A percentile compares a stretch with the other conserved stretches of the same genome.
Evolutionary conservation across 2,888 invertebrate genomes (phyloP).

Genomic region (Drosophila nr. perissopoda): DNA sequence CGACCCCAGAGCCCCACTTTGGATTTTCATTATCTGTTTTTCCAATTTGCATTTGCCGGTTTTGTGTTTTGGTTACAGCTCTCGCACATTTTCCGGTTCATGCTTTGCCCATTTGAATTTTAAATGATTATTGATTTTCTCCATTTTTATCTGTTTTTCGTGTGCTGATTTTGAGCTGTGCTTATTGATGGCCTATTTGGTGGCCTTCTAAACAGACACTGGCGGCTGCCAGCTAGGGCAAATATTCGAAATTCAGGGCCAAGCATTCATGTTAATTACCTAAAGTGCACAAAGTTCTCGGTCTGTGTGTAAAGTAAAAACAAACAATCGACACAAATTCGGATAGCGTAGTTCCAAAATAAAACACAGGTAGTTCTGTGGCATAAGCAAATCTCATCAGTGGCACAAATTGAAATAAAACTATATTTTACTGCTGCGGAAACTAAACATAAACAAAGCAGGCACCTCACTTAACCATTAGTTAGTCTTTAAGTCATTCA

Average conservation of each 20-base stretch:
- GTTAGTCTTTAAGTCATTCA: constrained; percentile 12
- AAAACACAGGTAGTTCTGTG: constrained; percentile 14
- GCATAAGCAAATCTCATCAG: constrained; percentile 40
- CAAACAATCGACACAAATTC: constrained; percentile 11
- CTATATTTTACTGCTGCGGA: neutral
- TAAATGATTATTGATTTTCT: constrained; percentile 75
- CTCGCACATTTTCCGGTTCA: constrained; percentile 75
- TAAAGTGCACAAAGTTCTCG: constrained; percentile 62
- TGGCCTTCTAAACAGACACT: constrained; percentile 39
- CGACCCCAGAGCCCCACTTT: constrained; percentile 51
- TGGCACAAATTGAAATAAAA: constrained; percentile 9
- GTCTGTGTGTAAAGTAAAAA: constrained; percentile 31
- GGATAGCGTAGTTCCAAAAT: constrained; percentile 20
- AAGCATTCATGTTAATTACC: constrained; percentile 66
- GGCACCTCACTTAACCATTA: neutral
- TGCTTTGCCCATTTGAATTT: constrained; percentile 77
- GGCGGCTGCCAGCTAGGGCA: constrained; percentile 9
- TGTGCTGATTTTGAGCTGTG: constrained; percentile 6
- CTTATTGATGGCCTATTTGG: constrained; percentile 49
- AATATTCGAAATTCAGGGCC: constrained; percentile 58
- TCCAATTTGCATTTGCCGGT: constrained; percentile 75
- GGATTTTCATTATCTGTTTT: constrained; percentile 79
- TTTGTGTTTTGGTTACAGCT: constrained; percentile 54
- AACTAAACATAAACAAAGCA: constrained; percentile 6
- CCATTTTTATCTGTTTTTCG: constrained; percentile 12